Conservation (phyloP, 1,140 invertebrate species). For the Cydia splendana region DNA sequence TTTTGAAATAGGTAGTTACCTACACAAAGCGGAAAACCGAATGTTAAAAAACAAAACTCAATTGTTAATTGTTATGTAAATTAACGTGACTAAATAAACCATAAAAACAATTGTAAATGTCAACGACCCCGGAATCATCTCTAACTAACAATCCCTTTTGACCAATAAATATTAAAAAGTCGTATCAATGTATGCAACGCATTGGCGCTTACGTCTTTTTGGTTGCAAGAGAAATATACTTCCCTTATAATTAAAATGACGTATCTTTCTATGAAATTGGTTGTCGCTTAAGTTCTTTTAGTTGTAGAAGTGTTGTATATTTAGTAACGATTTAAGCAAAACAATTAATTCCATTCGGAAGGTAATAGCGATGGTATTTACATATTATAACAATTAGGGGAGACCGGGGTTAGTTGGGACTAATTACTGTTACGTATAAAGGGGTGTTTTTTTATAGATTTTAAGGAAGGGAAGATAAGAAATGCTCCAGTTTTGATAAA, state of each 20-base stretch:
- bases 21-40: not conserved
- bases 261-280: not conserved
- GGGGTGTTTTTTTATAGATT: slow-evolving; percentile 13
- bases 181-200: not conserved
- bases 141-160: not conserved
- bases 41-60: not conserved
- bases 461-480: slow-evolving; percentile 1
- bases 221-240: not conserved
- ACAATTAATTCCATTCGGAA: slow-evolving; percentile 48
- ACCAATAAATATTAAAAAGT: not conserved
- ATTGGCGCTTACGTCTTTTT: not conserved
- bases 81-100: not conserved
- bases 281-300: not conserved
- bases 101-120: slow-evolving; percentile 15
- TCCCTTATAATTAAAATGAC: not conserved
- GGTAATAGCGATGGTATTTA: slow-evolving; percentile 46
- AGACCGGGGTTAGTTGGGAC: slow-evolving; percentile 35
- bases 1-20: too few species aligned
- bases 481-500: not conserved
- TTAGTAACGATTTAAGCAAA: slow-evolving; percentile 49
- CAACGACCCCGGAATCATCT: not conserved
- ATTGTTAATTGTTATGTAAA: slow-evolving; percentile 1
- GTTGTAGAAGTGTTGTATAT: not conserved
- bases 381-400: slow-evolving; percentile 55
- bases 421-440: slow-evolving; percentile 3